Evolutionary conservation across 30 jellyfish, hydroid and myxozoan species (phyloP).

Genomic region (Aurelia aurita complex sp. Pacific): DNA sequence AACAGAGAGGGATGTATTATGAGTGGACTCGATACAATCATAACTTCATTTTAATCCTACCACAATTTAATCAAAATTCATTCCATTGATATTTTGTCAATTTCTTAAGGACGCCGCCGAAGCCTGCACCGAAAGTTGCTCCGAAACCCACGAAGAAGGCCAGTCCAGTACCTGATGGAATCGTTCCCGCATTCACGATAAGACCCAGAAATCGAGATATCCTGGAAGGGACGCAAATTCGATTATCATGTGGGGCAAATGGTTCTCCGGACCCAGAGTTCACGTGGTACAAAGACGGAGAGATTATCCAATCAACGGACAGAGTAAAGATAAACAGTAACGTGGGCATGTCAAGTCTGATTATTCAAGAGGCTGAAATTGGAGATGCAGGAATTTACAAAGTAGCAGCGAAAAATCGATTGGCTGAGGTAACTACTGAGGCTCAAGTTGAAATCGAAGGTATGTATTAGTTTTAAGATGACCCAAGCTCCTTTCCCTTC

Average conservation of each 20-base stretch:
- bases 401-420: conserved; percentile 81
- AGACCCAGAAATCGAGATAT: conserved; percentile 74
- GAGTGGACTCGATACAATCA: too few species aligned
- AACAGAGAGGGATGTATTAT: too few species aligned
- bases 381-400: conserved; percentile 83
- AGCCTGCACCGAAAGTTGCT: conserved; percentile 77
- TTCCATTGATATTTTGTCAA: neutral
- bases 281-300: conserved; percentile 86
- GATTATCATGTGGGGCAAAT: conserved; percentile 74
- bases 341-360: conserved; percentile 77
- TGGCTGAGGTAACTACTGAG: conserved; percentile 77
- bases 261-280: conserved; percentile 82
- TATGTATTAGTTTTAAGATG: neutral
- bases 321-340: conserved; percentile 56
- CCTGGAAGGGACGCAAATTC: conserved; percentile 78
- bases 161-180: conserved; percentile 27
- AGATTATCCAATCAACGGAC: conserved; percentile 55
- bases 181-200: conserved; percentile 73
- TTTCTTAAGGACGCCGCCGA: conserved; percentile 68
- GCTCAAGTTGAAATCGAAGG: conserved; percentile 90
- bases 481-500: too few species aligned
- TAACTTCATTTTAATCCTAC: too few species aligned
- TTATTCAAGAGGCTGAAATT: conserved; percentile 72
- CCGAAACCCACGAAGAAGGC: conserved; percentile 55
- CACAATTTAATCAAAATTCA: neutral